Conservation (phyloP, 92 coral and sea anemone species). For the Palythoa caribaeorum region DNA sequence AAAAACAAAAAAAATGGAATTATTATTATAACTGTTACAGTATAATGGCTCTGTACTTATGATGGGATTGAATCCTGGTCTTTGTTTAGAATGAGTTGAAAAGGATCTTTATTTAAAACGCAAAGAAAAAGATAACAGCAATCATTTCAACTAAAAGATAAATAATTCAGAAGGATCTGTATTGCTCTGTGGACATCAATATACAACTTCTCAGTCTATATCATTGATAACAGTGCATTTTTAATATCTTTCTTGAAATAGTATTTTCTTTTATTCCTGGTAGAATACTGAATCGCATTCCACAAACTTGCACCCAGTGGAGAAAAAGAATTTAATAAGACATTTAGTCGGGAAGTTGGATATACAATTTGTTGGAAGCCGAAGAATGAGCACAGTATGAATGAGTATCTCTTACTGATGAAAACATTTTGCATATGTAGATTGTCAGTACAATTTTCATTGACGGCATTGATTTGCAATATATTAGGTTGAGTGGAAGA, state of each 20-base stretch:
- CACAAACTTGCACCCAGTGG: constrained; percentile 36
- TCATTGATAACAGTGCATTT: constrained; percentile 8
- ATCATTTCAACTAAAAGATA: constrained; percentile 12
- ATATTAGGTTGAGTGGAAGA: neutral
- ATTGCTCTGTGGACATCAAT: constrained; percentile 14
- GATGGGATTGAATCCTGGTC: neutral
- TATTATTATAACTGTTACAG: neutral
- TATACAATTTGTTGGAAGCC: constrained; percentile 23
- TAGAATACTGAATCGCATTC: constrained; percentile 13
- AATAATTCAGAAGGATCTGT: constrained; percentile 6
- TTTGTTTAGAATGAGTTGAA: neutral
- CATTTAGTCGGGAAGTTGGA: constrained; percentile 29
- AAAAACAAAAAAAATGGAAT: neutral
- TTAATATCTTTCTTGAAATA: constrained; percentile 21
- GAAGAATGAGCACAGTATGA: constrained; percentile 28
- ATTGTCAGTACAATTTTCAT: constrained; percentile 8
- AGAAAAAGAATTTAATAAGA: constrained; percentile 32
- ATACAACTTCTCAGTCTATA: neutral
- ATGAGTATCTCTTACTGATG: constrained; percentile 33
- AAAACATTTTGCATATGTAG: constrained; percentile 24
- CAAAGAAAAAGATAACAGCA: constrained; percentile 14
- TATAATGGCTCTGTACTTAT: neutral
- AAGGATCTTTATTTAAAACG: constrained; percentile 5
- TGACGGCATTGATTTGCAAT: constrained; percentile 18
- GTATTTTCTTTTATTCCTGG: constrained; percentile 40